Base-by-base conservation (phyloP, 2,888 invertebrate genomes). In the Drosophila peninsularis region DNA sequence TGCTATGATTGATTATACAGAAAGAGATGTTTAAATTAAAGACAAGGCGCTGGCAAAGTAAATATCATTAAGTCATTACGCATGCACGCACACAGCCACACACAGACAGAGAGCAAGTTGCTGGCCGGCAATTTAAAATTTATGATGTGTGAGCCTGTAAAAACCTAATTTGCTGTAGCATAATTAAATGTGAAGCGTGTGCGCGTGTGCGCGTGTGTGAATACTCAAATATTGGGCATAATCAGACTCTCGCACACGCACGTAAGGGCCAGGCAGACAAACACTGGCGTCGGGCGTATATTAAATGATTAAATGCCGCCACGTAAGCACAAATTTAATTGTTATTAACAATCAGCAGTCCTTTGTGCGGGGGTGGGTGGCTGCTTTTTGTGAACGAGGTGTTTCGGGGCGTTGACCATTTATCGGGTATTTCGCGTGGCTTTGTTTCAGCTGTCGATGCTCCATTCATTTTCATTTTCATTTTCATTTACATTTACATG, bases 151-250 rank as follows among this genome's bases (percentile, higher is more conserved):
- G 87, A 88, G 84, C 75, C 64, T 83, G 82, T 85, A 75, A 86
- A 87, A 86, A 83, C 88, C 88, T 90, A 90, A 91, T 91, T 91
- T 91, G 88, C 87, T 90, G 82, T 71, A 74, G 88, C 91, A 90
- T 90, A 90, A 91, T 91, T 88, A 88, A 89, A 84, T 90, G 45
- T 73, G 55, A 65, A 47, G 56, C 50, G 47, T 54, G 42, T 56
- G 37, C 27, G 56, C 50, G 47, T 54, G 42, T 56, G 37, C 27
- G 21, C 58, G 41, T 52, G 68, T 56, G 44, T 34, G 30, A 19
- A 19, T 52, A 64, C 56, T 65, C 63, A 63, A 63, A 63, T 65
- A 65, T 52, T 71, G 49, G 24, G 21, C 34, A 49, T 73, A 73
- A 74, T 60, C 62, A 71, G 60, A 82, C 70, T 7, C 21, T 52